phyloP scores from a whole-genome alignment of 1,140 invertebrate genomes.

The Mercenaria mercenaria region DNA sequence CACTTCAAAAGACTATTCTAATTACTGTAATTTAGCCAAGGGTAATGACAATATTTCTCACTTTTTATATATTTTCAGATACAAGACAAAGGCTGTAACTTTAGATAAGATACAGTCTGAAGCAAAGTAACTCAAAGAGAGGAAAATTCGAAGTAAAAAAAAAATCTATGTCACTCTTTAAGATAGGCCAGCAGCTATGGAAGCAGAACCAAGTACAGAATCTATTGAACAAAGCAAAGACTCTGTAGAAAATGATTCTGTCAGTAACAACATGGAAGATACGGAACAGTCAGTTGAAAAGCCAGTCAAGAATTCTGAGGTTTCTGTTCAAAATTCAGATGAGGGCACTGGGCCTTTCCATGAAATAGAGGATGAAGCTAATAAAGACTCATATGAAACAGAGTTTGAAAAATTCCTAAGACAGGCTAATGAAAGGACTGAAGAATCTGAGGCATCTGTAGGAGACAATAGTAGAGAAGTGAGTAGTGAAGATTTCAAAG shows the following conservation, averaged over 20 bases:
- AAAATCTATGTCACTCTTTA: too few species aligned
- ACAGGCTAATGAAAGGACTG: neutral
- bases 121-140: too few species aligned
- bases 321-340: neutral
- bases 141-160: too few species aligned
- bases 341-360: neutral
- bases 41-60: too few species aligned
- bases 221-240: neutral
- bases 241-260: neutral
- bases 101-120: too few species aligned
- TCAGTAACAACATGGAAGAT: neutral
- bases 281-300: neutral
- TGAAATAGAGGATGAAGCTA: neutral
- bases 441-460: neutral
- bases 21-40: too few species aligned
- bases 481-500: neutral
- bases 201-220: neutral
- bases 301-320: neutral
- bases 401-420: constrained; percentile 46
- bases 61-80: too few species aligned
- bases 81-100: too few species aligned
- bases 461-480: neutral
- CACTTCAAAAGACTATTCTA: too few species aligned
- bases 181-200: neutral
- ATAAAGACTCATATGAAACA: constrained; percentile 50